Evolutionary conservation across 2,797 vertebrate genomes (phyloP).

Genomic region (Eurystomus glaucurus): DNA sequence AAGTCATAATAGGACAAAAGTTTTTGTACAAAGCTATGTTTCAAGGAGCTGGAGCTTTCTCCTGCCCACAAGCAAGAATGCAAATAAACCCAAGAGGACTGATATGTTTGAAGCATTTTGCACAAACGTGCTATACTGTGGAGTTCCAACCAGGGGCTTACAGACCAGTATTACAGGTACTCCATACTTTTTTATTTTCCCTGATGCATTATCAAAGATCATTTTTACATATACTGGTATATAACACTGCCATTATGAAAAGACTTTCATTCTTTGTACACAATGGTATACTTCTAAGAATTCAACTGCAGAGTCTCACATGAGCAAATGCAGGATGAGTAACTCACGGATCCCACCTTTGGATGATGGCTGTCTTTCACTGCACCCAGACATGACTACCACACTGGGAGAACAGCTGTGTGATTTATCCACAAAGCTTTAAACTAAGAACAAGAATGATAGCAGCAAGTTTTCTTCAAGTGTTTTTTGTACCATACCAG

Average conservation of each 20-base stretch:
- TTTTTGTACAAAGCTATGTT: background rate
- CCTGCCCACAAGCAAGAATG: background rate
- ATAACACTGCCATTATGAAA: background rate
- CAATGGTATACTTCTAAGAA: background rate
- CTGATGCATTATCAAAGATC: background rate
- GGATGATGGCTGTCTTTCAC: background rate
- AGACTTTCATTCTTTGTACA: background rate
- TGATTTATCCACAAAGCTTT: background rate
- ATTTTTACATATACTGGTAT: background rate
- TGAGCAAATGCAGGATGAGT: fast-evolving
- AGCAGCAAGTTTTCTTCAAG: background rate
- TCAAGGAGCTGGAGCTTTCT: background rate
- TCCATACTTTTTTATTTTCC: background rate
- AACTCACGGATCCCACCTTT: background rate
- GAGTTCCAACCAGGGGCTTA: background rate
- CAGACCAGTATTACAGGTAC: background rate
- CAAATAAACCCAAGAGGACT: background rate
- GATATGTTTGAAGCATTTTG: background rate
- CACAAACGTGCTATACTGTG: background rate
- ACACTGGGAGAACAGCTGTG: background rate
- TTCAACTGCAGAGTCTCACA: background rate
- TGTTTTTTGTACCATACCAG: background rate
- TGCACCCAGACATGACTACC: background rate
- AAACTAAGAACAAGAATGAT: background rate
- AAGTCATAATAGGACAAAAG: background rate